Evolutionary conservation across 2,113 vertebrate species (phyloP).

Genomic region (Saguinus imperator): DNA sequence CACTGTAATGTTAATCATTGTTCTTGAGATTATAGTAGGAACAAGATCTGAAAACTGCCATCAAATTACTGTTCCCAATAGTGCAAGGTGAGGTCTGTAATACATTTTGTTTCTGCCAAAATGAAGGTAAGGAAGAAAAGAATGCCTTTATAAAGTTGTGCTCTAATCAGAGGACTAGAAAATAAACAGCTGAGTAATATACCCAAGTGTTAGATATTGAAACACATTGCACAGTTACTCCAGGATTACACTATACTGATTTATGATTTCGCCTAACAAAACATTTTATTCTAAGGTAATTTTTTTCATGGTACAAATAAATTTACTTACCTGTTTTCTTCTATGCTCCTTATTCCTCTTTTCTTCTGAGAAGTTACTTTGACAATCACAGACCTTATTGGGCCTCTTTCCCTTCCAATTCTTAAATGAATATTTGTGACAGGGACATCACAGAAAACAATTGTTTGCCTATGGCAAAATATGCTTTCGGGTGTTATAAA

Average conservation of each 20-base stretch:
- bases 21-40: slow-evolving; percentile 27
- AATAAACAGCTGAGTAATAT: slow-evolving; percentile 29
- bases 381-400: neutral
- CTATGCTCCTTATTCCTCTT: neutral
- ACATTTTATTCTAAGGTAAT: slow-evolving; percentile 3
- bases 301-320: neutral
- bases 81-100: neutral
- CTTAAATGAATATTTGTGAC: neutral
- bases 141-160: slow-evolving; percentile 32
- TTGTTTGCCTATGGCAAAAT: neutral
- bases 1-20: slow-evolving; percentile 6
- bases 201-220: neutral
- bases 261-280: slow-evolving; percentile 16
- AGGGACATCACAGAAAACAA: neutral
- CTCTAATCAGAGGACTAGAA: slow-evolving; percentile 27
- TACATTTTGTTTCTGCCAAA: slow-evolving; percentile 56
- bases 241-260: neutral
- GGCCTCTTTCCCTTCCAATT: neutral
- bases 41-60: slow-evolving; percentile 39
- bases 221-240: slow-evolving; percentile 10
- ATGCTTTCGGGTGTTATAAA: neutral
- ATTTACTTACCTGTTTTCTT: neutral
- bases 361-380: neutral
- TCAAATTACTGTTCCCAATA: slow-evolving; percentile 26
- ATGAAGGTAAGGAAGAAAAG: slow-evolving; percentile 44